These are phyloP conservation scores for Mayetiola destructor DNA, from an alignment of 2,888 invertebrate species.

Conservation along the genomic window DNA sequence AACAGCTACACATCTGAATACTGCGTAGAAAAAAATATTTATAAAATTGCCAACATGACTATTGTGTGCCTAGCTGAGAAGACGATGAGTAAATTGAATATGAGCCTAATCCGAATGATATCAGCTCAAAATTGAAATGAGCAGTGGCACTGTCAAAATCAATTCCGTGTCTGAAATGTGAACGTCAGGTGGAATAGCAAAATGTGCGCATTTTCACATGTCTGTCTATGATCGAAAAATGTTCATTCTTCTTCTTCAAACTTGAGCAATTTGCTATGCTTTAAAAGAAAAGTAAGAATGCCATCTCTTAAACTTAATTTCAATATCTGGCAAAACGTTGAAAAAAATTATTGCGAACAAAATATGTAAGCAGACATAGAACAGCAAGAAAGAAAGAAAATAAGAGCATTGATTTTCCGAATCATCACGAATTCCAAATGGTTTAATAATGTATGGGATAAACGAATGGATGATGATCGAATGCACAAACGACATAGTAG, in stretches of 20 bases:
- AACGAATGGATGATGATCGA: neutral
- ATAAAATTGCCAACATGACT: too few relatives aligned
- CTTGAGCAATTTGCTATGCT: neutral
- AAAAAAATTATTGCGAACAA: neutral
- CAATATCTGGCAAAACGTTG: too few relatives aligned
- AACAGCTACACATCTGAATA: neutral
- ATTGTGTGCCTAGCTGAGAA: too few relatives aligned
- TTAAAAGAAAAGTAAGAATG: too few relatives aligned
- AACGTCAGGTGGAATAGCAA: conserved; percentile 12
- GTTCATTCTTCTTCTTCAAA: conserved; percentile 5
- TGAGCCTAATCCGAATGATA: conserved; percentile 8
- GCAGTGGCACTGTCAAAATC: conserved; percentile 15
- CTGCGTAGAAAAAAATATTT: neutral
- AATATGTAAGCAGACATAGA: conserved; percentile 9
- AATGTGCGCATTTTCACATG: neutral
- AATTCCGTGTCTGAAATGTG: conserved; percentile 13
- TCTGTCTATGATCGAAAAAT: neutral
- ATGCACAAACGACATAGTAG: neutral
- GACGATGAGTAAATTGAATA: neutral
- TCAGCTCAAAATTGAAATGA: neutral
- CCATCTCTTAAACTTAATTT: too few relatives aligned
- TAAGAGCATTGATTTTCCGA: neutral
- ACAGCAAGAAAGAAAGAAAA: neutral
- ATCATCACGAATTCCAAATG: neutral
- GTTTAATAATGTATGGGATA: too few relatives aligned